Percentiles rank a stretch among this genome's conserved stretches.
Conservation (phyloP, 2,888 invertebrate species). For the Melanophora roralis region DNA sequence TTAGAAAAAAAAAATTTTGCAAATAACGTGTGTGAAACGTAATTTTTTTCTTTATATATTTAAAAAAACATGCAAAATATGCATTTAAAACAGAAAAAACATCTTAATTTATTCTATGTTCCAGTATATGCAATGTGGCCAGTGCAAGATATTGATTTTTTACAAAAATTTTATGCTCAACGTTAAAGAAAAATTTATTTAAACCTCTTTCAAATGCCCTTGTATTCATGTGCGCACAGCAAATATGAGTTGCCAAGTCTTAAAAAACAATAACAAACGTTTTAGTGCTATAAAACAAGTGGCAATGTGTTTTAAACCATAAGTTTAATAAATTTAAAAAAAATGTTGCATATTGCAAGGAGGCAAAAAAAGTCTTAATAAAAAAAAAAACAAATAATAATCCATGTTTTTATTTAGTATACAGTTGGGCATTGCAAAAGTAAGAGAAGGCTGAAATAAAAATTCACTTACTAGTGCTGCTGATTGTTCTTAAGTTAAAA, state of each 20-base stretch:
- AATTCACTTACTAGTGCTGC: neutral
- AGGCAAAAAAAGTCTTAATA: neutral
- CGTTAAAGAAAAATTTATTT: neutral
- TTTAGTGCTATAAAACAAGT: conserved; percentile 1
- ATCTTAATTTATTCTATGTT: neutral
- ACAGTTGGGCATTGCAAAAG: conserved; percentile 29
- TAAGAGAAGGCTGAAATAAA: neutral
- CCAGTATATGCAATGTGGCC: neutral
- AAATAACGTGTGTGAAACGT: too few species aligned
- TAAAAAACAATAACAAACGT: neutral
- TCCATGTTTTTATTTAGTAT: conserved; percentile 16
- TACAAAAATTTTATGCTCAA: neutral
- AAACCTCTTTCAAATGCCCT: neutral
- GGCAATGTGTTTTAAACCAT: conserved; percentile 5
- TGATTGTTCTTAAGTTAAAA: too few species aligned
- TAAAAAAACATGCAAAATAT: neutral
- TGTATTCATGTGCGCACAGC: conserved; percentile 25
- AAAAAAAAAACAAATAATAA: neutral
- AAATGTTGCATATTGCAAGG: conserved; percentile 51
- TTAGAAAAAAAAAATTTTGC: too few species aligned
- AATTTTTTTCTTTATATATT: too few species aligned
- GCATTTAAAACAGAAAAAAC: neutral
- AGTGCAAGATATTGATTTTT: conserved; percentile 36
- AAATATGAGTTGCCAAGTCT: conserved; percentile 26
- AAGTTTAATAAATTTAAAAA: neutral